Conservation (phyloP, 1,140 invertebrate species). For the Caenorhabditis brenneri region DNA sequence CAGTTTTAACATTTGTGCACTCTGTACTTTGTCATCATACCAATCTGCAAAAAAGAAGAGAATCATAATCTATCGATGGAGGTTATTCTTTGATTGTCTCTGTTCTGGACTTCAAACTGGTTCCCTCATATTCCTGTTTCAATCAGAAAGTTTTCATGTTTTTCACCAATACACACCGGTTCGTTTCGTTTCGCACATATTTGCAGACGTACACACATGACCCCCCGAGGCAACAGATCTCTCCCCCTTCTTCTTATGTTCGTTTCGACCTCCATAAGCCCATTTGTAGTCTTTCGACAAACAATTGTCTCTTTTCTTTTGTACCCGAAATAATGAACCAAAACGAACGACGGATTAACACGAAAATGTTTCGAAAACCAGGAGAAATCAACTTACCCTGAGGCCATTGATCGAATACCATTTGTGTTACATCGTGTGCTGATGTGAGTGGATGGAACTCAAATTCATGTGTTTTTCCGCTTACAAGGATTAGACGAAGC, state of each 20-base stretch:
- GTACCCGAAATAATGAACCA: constrained; percentile 26
- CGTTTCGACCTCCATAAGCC: background rate
- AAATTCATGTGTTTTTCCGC: constrained; percentile 98
- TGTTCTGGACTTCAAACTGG: background rate
- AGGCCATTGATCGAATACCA: constrained; percentile 98
- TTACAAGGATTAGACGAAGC: constrained; percentile 92
- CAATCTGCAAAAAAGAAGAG: constrained; percentile 80
- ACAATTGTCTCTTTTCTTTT: background rate
- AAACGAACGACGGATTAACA: constrained; percentile 39
- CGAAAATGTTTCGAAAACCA: background rate
- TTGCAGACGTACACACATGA: constrained; percentile 36
- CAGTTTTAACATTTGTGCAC: constrained; percentile 93
- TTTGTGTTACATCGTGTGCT: constrained; percentile 94
- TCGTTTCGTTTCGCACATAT: background rate
- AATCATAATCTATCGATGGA: no score
- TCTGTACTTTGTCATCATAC: constrained; percentile 89
- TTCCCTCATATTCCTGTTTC: no score
- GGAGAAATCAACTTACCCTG: constrained; percentile 71
- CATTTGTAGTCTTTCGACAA: constrained; percentile 36
- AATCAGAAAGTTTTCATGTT: background rate
- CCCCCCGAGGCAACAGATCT: background rate
- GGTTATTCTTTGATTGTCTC: no score
- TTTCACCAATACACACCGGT: background rate
- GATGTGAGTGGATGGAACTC: constrained; percentile 93
- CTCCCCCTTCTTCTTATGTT: background rate